phyloP scores from a whole-genome alignment of 2,888 invertebrate genomes.

The Willowsia nigromaculata region DNA sequence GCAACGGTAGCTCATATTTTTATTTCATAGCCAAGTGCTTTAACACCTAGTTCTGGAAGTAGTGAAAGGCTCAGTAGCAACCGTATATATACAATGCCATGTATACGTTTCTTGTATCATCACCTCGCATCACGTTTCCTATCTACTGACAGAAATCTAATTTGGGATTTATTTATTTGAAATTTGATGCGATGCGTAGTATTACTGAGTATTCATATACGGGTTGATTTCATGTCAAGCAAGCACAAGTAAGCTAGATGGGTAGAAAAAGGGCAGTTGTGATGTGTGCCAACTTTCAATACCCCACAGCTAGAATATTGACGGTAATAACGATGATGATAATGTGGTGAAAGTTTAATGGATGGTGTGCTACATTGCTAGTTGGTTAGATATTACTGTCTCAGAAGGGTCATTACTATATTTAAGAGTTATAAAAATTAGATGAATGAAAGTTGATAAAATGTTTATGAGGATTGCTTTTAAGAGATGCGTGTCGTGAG shows the following conservation, averaged over 20 bases:
- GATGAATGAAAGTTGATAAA: too few species aligned
- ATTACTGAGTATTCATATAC: neutral
- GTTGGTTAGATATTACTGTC: too few species aligned
- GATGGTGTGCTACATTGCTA: too few species aligned
- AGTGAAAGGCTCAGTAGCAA: neutral
- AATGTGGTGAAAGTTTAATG: too few species aligned
- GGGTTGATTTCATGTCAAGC: neutral
- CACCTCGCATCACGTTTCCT: neutral
- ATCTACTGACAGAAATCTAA: conserved; percentile 20
- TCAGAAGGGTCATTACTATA: too few species aligned
- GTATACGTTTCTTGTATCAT: neutral
- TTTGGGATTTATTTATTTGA: conserved; percentile 33
- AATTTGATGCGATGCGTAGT: conserved; percentile 12
- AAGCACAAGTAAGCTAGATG: neutral
- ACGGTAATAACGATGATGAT: too few species aligned
- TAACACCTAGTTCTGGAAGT: neutral
- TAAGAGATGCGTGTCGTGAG: too few species aligned
- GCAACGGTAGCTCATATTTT: neutral
- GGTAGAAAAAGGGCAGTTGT: too few species aligned
- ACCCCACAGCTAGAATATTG: too few species aligned
- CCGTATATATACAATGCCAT: neutral
- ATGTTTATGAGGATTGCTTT: too few species aligned
- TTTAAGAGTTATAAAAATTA: too few species aligned
- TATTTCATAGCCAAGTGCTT: neutral
- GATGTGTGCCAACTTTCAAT: too few species aligned